Base-by-base conservation (phyloP, 2,113 vertebrate species). In the Nestor notabilis region DNA sequence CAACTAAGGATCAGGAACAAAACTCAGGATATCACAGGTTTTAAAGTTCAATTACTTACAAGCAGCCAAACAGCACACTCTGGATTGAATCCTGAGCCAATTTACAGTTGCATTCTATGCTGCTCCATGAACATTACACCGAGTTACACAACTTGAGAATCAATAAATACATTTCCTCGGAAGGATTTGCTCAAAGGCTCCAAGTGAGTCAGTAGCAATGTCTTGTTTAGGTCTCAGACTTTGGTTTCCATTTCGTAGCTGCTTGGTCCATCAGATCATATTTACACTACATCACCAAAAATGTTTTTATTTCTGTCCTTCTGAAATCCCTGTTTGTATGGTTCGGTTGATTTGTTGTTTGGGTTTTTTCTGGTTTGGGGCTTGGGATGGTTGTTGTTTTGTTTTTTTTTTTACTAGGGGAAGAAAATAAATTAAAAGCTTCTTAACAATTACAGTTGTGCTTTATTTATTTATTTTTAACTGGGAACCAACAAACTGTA, bases 1-100 rank as follows among this genome's bases (percentile, higher is more conserved):
- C 47, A 92, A 55, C 43, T 72, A 61, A 83, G 1, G 3, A 71
- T 58, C 65, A 76, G 56, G 75, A 95, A 86, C 82, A 93, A 92
- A 92, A 91, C 65, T 72, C 94, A 76, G 65, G 65, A 86, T 93
- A 86, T 75, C 65, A 64, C 50, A 66, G 17, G 41, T 90, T 86
- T 96, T 79, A 53, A 92, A 90, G 68, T 55, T 87, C 77, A 65
- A 91, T 90, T 96, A 93, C 91, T 93, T 85, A 53, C 56, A 92
- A 79, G 70, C 46, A 90, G 83, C 47, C 72, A 69, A 90, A 68
- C 21, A 65, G 71, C 65, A 83, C 24, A 46, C 24, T 55, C 61
- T 44, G 52, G 23, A 18, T 41, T 71, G 58, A 79, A 72, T 87
- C 70, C 37, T 43, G 19, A n/a, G 77, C 81, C 52, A 50, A 56